These are phyloP conservation scores for Leucopsar rothschildi DNA, from an alignment of 2,113 vertebrate genomes.

Conservation along the genomic window DNA sequence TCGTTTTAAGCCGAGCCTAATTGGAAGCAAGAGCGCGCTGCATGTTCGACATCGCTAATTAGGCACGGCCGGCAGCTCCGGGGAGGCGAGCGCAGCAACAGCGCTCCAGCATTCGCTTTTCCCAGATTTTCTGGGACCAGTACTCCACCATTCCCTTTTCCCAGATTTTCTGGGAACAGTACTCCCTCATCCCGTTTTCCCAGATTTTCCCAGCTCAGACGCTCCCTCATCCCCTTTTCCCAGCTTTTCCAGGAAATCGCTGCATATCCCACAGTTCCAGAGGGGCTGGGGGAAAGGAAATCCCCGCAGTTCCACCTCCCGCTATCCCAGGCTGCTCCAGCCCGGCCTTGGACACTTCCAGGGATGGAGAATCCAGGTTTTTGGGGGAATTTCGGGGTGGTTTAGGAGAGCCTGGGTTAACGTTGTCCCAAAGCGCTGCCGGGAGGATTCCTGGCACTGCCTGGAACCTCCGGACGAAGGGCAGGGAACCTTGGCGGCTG, in stretches of 20 bases:
- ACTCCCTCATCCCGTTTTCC: too few relatives aligned
- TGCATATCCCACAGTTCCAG: background rate
- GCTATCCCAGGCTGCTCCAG: accelerated
- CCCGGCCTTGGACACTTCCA: background rate
- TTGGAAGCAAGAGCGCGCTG: background rate
- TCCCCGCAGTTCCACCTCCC: background rate
- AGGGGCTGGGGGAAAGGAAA: background rate
- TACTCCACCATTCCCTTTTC: too few relatives aligned
- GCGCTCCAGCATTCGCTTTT: accelerated
- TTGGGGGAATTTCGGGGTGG: background rate
- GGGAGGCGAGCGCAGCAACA: accelerated
- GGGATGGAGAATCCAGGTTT: background rate
- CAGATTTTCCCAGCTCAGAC: too few relatives aligned
- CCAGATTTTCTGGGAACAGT: background rate
- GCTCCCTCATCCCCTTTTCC: too few relatives aligned
- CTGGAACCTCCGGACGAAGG: background rate
- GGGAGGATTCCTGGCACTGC: background rate
- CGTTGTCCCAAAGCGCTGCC: background rate
- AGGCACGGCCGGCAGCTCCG: background rate
- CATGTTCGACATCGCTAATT: background rate
- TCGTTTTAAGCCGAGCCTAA: background rate
- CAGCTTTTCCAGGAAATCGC: background rate
- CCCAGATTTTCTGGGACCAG: background rate
- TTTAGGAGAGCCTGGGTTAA: background rate
- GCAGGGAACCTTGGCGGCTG: background rate